phyloP scores from a whole-genome alignment of 2,113 vertebrate species.

The Hoplias malabaricus region DNA sequence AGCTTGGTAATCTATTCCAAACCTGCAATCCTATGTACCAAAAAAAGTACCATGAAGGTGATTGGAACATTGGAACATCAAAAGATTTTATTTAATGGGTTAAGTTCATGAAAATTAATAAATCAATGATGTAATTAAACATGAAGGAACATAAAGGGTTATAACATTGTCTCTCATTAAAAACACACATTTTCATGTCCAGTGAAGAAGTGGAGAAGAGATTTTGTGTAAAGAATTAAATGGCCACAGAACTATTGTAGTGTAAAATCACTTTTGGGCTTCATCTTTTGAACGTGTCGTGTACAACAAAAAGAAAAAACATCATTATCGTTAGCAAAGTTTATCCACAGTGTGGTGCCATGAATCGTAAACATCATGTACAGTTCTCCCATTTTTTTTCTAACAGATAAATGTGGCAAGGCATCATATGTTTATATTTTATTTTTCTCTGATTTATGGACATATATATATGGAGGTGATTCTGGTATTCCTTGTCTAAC shows the following conservation, averaged over 20 bases:
- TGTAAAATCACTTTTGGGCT: background rate
- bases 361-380: slow-evolving; percentile 45
- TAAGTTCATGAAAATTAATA: slow-evolving; percentile 1
- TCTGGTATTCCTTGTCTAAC: slow-evolving; percentile 48
- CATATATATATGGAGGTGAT: slow-evolving; percentile 49
- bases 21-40: slow-evolving; percentile 17
- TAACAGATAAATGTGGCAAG: slow-evolving; percentile 47
- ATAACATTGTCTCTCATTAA: background rate
- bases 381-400: slow-evolving; percentile 38
- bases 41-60: slow-evolving; percentile 18
- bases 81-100: slow-evolving; percentile 2
- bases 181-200: background rate
- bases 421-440: slow-evolving; percentile 50
- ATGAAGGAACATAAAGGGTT: too few relatives aligned
- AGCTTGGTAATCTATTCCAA: slow-evolving; percentile 3
- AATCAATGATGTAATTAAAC: background rate
- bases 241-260: slow-evolving; percentile 5
- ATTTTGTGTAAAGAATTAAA: background rate
- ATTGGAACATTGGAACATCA: slow-evolving; percentile 9
- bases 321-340: slow-evolving; percentile 21
- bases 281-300: slow-evolving; percentile 37
- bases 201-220: background rate
- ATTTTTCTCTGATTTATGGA: slow-evolving; percentile 39
- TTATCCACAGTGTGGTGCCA: slow-evolving; percentile 26
- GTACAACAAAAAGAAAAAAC: background rate